Base-by-base conservation (phyloP, 1,140 invertebrate species). In the Euura lappo region DNA sequence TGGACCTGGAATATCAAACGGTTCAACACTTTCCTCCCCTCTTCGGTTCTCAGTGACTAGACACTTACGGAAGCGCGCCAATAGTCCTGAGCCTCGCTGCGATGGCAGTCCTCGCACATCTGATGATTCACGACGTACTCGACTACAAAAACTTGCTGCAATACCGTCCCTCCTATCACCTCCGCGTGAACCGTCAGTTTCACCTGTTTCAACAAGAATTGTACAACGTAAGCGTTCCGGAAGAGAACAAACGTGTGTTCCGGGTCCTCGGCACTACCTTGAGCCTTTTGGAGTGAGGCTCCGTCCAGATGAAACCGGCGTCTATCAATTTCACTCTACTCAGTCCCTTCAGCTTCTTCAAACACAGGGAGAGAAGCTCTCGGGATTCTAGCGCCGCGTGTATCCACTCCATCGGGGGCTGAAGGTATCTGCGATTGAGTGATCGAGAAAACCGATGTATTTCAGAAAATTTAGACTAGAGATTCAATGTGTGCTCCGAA, bases 301-400 rank as follows among this genome's bases (percentile, higher is more conserved):
- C 99, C 46, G 98, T 99, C 98, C 98, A 99, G 3, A 99, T 91
- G 89, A 99, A 99, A 5, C 93, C 93, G 69, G 99, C 98, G 92
- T 99, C 98, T 65, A 99, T 90, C 4, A 99, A 87, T 83, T 95
- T 95, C 0, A 98, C 94, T 85, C 94, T 93, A 78, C 94, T 96
- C 1, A 99, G 88, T 4, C 96, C 96, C 88, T 98, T 99, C 0
- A 99, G 86, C 83, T 94, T 96, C 83, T 99, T 98, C 4, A 99
- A 87, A 83, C 98, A 99, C 2, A 99, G 83, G 1, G 95, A 91
- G 2, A 99, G 86, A 1, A 99, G 88, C 87, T 99, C 98, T 66
- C 95, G 91, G 0, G 98, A 99, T 89, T 99, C 98, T 0, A 99
- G 87, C 8, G 93, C 87, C 79, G 96, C 97, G 11, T 91, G 89